Evolutionary conservation across 53 echinoderm and acorn worm genomes (phyloP), one percentile per base, ranked within the genome.

Genomic region (Stichopus horrens): DNA sequence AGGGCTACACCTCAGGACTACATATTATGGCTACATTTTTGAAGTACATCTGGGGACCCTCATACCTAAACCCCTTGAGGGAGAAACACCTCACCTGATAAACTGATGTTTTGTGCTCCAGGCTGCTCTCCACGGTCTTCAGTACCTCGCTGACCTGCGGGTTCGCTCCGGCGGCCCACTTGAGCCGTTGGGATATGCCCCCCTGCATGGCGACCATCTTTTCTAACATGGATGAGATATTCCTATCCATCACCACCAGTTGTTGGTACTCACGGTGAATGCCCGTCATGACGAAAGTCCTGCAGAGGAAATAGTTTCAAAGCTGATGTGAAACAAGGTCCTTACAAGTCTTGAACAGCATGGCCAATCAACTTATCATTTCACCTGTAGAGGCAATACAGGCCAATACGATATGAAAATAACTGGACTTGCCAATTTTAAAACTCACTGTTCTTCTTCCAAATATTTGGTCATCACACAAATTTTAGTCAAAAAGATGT

Each of bases 101-200:
- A 52, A 90, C 79, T 57, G 90, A 83, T 4, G 75, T 89, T 85
- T 94, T 93, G 86, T 91, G 90, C 13, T 87, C 79, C 23, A 97
- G 88, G 52, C 92, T 92, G 56, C 87, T 83, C 85, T 97, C 97
- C 87, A 97, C 93, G 23, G 94, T 88, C 76, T 93, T 86, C 87
- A 97, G 87, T 16, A 97, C 95, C 54, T 86, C 91, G 76, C 91
- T 91, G 78, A 95, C 84, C 5, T 95, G 91, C 9, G 97, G 97
- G 76, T 97, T 97, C 60, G 97, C 97, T 8, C 97, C 97, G 6
- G 97, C 94, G 9, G 95, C 97, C 97, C 97, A 97, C 91, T 97
- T 97, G 75, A 97, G 73, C 11, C 97, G 77, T 88, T 97, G 97
- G 54, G 92, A 86, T 10, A 97, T 94, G 54, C 93, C 95, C 53